Conservation (phyloP, 2,888 invertebrate genomes). For the Seira sanloemensis region DNA sequence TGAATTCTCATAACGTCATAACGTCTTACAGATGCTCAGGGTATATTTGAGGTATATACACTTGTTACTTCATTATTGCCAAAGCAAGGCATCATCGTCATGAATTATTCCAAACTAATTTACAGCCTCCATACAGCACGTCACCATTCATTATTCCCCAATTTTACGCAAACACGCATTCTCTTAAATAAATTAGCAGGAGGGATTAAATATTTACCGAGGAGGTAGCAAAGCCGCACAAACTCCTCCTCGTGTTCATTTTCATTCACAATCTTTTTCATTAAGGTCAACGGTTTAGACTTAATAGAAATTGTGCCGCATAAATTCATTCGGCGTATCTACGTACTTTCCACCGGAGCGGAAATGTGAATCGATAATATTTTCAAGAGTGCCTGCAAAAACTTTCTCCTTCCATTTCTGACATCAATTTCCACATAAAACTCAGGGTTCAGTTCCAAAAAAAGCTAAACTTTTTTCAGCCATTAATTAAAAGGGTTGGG, state of each 20-base stretch:
- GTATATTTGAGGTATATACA: not conserved
- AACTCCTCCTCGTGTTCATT: too few relatives aligned
- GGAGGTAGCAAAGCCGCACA: not conserved
- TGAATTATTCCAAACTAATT: conserved; percentile 3
- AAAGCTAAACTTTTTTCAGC: not conserved
- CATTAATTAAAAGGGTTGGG: conserved; percentile 10
- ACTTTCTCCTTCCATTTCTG: too few relatives aligned
- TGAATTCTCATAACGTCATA: too few relatives aligned
- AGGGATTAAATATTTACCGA: not conserved
- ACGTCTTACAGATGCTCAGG: not conserved
- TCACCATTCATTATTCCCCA: not conserved
- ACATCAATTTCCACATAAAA: too few relatives aligned
- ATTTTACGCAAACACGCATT: not conserved
- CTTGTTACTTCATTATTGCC: conserved; percentile 3
- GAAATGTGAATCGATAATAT: not conserved
- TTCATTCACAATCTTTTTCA: not conserved
- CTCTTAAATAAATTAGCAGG: not conserved
- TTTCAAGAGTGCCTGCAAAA: not conserved
- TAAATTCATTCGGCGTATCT: too few relatives aligned
- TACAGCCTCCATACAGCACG: not conserved
- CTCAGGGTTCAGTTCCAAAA: not conserved
- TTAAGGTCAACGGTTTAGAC: not conserved
- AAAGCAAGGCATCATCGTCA: not conserved
- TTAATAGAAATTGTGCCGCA: too few relatives aligned
- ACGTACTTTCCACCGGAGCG: too few relatives aligned